These are phyloP conservation scores for Pycnomerus fuliginosus DNA, from an alignment of 2,888 invertebrate genomes.

Conservation along the genomic window DNA sequence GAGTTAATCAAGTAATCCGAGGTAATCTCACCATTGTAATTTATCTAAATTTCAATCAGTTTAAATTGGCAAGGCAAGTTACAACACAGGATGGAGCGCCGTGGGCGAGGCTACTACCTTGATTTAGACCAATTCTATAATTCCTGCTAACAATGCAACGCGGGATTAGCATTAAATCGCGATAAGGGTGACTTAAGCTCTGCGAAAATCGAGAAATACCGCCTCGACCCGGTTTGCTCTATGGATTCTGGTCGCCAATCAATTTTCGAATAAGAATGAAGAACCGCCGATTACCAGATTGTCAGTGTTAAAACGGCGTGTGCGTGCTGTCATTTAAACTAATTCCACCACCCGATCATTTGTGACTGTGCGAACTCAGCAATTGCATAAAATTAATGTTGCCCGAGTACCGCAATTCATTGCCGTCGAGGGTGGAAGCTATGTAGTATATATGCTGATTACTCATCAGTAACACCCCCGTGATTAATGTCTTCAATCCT, in stretches of 20 bases:
- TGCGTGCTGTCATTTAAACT: slow-evolving; percentile 36
- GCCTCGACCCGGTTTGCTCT: too few species aligned
- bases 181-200: slow-evolving; percentile 41
- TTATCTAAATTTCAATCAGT: slow-evolving; percentile 42
- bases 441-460: slow-evolving; percentile 45
- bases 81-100: slow-evolving; percentile 7
- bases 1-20: slow-evolving; percentile 26
- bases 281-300: slow-evolving; percentile 38
- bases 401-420: slow-evolving; percentile 39
- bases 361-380: slow-evolving; percentile 40
- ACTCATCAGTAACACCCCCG: slow-evolving; percentile 49
- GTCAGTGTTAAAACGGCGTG: slow-evolving; percentile 40
- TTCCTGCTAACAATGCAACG: slow-evolving; percentile 41
- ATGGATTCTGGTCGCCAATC: too few species aligned
- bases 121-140: slow-evolving; percentile 38
- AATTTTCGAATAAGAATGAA: neutral
- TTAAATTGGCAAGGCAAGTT: slow-evolving; percentile 34
- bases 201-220: slow-evolving; percentile 36
- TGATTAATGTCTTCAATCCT: slow-evolving; percentile 49
- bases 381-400: slow-evolving; percentile 46
- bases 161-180: slow-evolving; percentile 39
- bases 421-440: slow-evolving; percentile 36
- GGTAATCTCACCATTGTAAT: slow-evolving; percentile 35
- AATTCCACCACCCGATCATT: slow-evolving; percentile 37
- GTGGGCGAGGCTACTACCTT: slow-evolving; percentile 26